Percentiles rank a stretch among this genome's conserved stretches.
Evolutionary conservation across 37 sponge, comb jelly and placozoan genomes (phyloP).

Genomic region (Cladorhizidae sp.): DNA sequence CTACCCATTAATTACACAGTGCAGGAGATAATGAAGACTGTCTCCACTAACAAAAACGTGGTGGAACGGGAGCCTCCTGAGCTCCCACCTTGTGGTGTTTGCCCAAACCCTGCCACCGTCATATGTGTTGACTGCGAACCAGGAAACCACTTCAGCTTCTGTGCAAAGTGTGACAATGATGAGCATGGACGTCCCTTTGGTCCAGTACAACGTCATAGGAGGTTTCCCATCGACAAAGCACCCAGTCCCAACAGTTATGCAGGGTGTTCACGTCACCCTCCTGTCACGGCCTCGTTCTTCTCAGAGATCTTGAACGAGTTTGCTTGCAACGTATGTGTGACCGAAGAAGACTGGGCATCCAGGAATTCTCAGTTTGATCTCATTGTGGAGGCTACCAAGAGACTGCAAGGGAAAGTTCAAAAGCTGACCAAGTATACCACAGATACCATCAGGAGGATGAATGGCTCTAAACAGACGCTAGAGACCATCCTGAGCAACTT

Average conservation of each 20-base stretch:
- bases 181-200: slow-evolving; percentile 63
- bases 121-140: slow-evolving; percentile 62
- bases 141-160: slow-evolving; percentile 43
- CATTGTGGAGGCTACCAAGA: slow-evolving; percentile 17
- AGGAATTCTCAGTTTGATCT: slow-evolving; percentile 7
- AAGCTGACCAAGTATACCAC: slow-evolving; percentile 10
- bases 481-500: slow-evolving; percentile 17
- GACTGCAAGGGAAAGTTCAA: slow-evolving; percentile 10
- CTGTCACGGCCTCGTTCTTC: slow-evolving; percentile 11
- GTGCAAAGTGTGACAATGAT: slow-evolving; percentile 37
- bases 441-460: slow-evolving; percentile 4
- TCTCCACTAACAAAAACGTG: background rate
- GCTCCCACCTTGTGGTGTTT: slow-evolving; percentile 43
- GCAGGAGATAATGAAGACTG: slow-evolving; percentile 39
- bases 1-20: slow-evolving; percentile 66
- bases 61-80: background rate
- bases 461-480: background rate
- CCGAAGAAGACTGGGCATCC: background rate
- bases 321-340: slow-evolving; percentile 46
- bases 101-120: slow-evolving; percentile 19
- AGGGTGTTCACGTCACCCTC: slow-evolving; percentile 24
- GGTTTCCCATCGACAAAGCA: slow-evolving; percentile 27
- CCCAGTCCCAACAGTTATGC: background rate
- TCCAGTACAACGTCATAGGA: slow-evolving; percentile 54
- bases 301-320: slow-evolving; percentile 30